phyloP scores from a whole-genome alignment of 2,113 vertebrate species.

The Carassius auratus region DNA sequence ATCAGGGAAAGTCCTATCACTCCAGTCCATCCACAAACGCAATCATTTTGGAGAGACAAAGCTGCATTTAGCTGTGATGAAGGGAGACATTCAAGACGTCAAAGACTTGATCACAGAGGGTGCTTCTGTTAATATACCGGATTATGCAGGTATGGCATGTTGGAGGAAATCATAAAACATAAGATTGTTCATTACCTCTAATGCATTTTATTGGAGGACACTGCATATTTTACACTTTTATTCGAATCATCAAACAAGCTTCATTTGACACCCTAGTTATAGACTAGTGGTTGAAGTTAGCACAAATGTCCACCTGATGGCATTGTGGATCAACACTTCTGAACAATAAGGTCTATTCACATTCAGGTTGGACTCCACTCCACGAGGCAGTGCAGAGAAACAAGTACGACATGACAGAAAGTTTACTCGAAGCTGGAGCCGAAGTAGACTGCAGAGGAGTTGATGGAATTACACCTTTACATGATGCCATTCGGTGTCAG shows the following conservation, averaged over 20 bases:
- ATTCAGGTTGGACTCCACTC: constrained; percentile 81
- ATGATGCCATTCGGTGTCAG: constrained; percentile 74
- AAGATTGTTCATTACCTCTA: neutral
- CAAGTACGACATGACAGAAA: constrained; percentile 64
- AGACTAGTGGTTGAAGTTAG: neutral
- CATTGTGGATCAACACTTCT: neutral
- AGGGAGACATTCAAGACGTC: constrained; percentile 66
- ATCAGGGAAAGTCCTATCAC: neutral
- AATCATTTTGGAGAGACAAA: constrained; percentile 77
- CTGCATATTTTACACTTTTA: neutral
- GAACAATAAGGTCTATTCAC: neutral
- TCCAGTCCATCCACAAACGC: constrained; percentile 57
- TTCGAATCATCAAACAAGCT: neutral
- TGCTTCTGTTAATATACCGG: constrained; percentile 72
- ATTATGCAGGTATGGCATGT: constrained; percentile 75
- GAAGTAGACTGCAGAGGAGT: constrained; percentile 73
- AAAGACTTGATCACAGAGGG: constrained; percentile 68
- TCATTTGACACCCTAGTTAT: neutral
- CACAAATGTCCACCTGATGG: constrained; percentile 14
- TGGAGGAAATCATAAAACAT: neutral
- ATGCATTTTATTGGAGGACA: neutral
- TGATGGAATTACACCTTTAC: constrained; percentile 77
- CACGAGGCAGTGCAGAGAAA: constrained; percentile 75
- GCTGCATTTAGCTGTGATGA: constrained; percentile 73
- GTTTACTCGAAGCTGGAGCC: constrained; percentile 80